Evolutionary conservation across 1,140 invertebrate species (phyloP), one percentile per base, ranked within the genome.

Genomic region (Drosophila oshimai): DNA sequence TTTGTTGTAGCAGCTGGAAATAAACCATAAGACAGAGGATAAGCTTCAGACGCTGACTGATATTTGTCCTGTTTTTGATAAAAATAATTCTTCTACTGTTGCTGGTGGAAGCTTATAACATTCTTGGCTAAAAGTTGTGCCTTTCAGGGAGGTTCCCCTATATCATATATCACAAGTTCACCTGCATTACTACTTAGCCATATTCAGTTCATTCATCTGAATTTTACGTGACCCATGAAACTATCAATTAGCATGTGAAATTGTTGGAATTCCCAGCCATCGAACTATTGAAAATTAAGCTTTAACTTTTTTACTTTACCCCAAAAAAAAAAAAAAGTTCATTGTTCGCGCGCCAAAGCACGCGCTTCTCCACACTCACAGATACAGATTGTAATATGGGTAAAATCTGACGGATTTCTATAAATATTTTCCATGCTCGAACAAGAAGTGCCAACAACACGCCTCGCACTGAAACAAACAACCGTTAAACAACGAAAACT

Each of bases 401-500:
- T 20, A 65, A 61, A 39, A 60, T 61, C 54, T 42, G 58, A 55
- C 70, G 46, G 61, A 69, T 84, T 86, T 84, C 75, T 84, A 84
- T 87, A 86, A 84, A 84, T 75, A 84, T 78, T 74, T 55, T 74
- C 55, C 69, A 53, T 49, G 65, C 34, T 76, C 44, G 51, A 79
- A 86, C 65, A 55, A 86, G 55, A 76, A 67, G 24, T 61, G 54
- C 49, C 76, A 80, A 75, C 74, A 69, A 55, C 29, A 69, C 36
- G 45, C 58, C 57, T 37, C 45, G 55, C 33, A 78, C 61, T 70
- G 74, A 81, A 81, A 83, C 77, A 81, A 77, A 84, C 55, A 80
- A 86, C 81, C 81, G 81, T 87, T 87, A 88, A 88, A 78, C 83
- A 89, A 88, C 73, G 65, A 83, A 88, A 89, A 88, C 84, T 77